phyloP scores from a whole-genome alignment of 2,888 invertebrate genomes.

The Chymomyza amoena region DNA sequence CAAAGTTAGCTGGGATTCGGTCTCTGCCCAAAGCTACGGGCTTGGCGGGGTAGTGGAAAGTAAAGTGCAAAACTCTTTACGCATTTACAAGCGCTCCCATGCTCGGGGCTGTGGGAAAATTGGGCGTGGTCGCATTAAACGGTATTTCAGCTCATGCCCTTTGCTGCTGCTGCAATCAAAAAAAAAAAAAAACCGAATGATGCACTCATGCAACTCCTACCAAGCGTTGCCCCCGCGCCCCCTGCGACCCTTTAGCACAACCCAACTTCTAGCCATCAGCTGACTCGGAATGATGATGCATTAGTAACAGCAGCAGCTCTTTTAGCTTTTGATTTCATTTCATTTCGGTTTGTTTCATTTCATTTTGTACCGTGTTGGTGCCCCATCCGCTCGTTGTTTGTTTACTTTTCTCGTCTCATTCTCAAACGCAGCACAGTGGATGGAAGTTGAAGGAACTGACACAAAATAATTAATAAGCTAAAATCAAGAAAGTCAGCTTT shows the following conservation, averaged over 20 bases:
- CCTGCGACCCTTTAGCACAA: no score
- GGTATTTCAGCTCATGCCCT: constrained; percentile 60
- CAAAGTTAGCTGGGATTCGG: no score
- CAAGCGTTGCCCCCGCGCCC: no score
- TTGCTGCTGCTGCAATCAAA: not conserved
- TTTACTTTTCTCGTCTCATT: not conserved
- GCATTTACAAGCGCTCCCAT: constrained; percentile 53
- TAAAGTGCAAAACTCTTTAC: constrained; percentile 56
- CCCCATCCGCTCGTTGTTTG: not conserved
- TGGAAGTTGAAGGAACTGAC: no score
- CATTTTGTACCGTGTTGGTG: not conserved
- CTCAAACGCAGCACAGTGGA: not conserved
- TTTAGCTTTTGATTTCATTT: not conserved
- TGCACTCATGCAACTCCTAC: not conserved
- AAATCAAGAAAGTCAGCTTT: no score
- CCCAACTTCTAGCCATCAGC: not conserved
- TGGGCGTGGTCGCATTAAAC: constrained; percentile 68
- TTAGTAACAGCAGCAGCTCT: not conserved
- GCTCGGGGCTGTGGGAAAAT: constrained; percentile 58
- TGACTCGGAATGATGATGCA: not conserved
- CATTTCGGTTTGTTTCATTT: not conserved
- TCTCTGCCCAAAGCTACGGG: no score
- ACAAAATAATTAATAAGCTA: no score
- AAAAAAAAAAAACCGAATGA: not conserved
- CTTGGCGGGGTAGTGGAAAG: not conserved